Percentiles rank a stretch among this genome's conserved stretches.
Evolutionary conservation across 2,888 invertebrate species (phyloP).

Genomic region (Cephus runcator): DNA sequence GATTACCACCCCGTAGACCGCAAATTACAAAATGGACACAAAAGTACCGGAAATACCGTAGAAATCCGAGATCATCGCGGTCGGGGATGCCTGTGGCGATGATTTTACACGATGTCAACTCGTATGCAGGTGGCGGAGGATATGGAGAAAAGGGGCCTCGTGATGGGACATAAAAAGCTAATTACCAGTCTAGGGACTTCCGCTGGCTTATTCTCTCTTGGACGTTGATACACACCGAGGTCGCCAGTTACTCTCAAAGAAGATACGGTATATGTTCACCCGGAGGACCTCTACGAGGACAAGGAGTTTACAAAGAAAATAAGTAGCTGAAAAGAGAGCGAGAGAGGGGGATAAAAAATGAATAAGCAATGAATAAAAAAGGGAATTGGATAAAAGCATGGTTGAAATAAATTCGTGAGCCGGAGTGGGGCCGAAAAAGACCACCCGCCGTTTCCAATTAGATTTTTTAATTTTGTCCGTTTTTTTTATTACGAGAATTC

Average conservation of each 20-base stretch:
- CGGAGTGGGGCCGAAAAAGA: background rate
- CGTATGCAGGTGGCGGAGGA: background rate
- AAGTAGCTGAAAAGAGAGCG: background rate
- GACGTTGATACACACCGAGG: background rate
- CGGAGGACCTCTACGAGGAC: background rate
- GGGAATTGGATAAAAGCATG: background rate
- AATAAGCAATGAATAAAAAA: background rate
- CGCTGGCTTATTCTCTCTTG: background rate
- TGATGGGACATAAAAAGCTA: background rate
- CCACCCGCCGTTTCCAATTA: background rate
- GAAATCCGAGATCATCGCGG: background rate
- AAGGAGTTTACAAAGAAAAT: background rate
- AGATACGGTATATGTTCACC: background rate
- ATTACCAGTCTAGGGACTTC: background rate
- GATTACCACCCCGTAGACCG: background rate
- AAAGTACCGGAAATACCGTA: background rate
- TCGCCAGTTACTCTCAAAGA: background rate
- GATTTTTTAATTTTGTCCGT: background rate
- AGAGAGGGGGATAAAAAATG: background rate
- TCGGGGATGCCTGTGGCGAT: background rate
- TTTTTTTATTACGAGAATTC: background rate
- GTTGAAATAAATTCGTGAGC: background rate
- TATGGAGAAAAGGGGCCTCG: background rate
- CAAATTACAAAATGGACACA: background rate
- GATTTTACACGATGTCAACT: background rate